Base-by-base conservation (phyloP, 2,888 invertebrate genomes). In the Adineta ricciae region DNA sequence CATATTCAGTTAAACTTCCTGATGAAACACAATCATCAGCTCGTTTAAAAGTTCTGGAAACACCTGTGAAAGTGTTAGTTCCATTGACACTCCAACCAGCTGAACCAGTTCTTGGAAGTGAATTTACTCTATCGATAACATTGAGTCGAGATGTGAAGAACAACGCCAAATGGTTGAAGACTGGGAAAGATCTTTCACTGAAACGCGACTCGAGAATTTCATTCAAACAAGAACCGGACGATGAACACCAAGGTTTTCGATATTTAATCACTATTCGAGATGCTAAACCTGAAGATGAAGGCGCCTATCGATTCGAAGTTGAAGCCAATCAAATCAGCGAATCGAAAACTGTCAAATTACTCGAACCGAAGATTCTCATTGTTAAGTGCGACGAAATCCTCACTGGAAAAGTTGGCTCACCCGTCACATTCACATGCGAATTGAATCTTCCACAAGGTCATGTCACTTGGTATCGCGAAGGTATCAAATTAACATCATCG, bases 271-370 rank as follows among this genome's bases (percentile, higher is more conserved):
- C 38, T n/a, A 41, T 78, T 24, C 41, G 24, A 24, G 24, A 38
- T 41, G 38, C 78, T 19, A 78, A 38, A 41, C 41, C 78, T 2
- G 78, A 78, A 41, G 78, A 78, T 41, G 78, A 78, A n/a, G 78
- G 78, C n/a, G 41, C 41, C 38, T 78, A 78, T 78, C 78, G 78
- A 11, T 78, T 78, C 41, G 78, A 78, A 78, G 41, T 78, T 41
- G 78, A 78, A 41, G 1, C 78, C 38, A 11, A 1, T 36, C 32
- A 64, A 14, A 78, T 78, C 9, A 78, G 78, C 41, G 78, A 78
- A 78, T 41, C 78, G 4, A 38, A 41, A n/a, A 41, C 24, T 41
- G 78, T 78, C 3, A 24, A 78, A 41, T 41, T 78, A 41, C 38
- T 14, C 41, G 78, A 78, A 78, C 78, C 38, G 14, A 78, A 78